Evolutionary conservation across 2,888 invertebrate genomes (phyloP).

Genomic region (Epirrhoe alternata): DNA sequence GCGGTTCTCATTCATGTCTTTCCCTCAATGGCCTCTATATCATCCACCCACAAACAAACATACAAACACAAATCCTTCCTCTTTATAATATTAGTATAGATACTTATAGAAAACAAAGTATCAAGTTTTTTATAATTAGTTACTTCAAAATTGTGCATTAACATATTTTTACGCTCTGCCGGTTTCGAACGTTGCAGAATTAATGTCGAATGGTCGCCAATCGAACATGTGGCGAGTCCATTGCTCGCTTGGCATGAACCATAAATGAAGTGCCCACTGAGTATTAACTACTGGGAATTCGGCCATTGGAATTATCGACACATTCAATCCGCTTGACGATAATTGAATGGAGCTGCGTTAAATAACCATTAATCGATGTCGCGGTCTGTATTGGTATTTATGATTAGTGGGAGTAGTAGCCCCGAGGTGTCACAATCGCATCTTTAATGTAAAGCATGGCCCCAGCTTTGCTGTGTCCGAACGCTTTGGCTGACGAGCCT

Average conservation of each 20-base stretch:
- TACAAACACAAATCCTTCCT: no score
- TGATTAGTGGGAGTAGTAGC: slow-evolving; percentile 55
- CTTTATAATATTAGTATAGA: no score
- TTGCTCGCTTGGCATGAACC: slow-evolving; percentile 62
- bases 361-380: slow-evolving; percentile 78
- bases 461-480: neutral
- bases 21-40: no score
- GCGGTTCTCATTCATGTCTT: no score
- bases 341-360: slow-evolving; percentile 78
- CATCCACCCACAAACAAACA: no score
- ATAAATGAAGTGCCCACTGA: slow-evolving; percentile 70
- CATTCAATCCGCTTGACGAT: slow-evolving; percentile 73
- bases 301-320: slow-evolving; percentile 72
- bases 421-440: slow-evolving; percentile 48
- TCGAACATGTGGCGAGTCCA: slow-evolving; percentile 63
- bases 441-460: slow-evolving; percentile 45
- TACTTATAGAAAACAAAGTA: slow-evolving; percentile 1
- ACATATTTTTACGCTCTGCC: slow-evolving; percentile 69
- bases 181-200: slow-evolving; percentile 69
- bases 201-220: slow-evolving; percentile 62
- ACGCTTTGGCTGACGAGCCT: slow-evolving; percentile 23
- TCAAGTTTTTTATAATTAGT: slow-evolving; percentile 18
- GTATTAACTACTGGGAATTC: slow-evolving; percentile 75
- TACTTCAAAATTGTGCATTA: slow-evolving; percentile 59
- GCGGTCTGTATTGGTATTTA: slow-evolving; percentile 69